Base-by-base conservation (phyloP, 2,888 invertebrate genomes). In the Saturnia japonica region DNA sequence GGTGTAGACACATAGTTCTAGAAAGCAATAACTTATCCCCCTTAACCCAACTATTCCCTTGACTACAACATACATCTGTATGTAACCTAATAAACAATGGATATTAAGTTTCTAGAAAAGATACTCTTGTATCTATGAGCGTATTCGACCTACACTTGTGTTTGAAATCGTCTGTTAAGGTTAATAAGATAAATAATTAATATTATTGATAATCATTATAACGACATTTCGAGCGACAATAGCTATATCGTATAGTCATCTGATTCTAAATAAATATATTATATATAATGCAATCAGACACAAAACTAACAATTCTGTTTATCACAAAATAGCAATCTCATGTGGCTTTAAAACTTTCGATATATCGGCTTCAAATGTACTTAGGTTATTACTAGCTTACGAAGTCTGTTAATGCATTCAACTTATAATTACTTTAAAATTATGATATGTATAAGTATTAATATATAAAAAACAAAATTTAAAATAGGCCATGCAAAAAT, bases 1-100 rank as follows among this genome's bases (percentile, higher is more conserved):
- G 92, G 89, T 81, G 85, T 86, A 90, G 89, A 89, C 89, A 90
- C 89, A 90, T 91, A 92, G 91, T 92, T 91, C 85, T 87, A 93
- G 92, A 92, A 92, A 89, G 91, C 91, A 85, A 93, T 93, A 93
- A 91, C 79, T 94, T 91, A 94, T 91, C 87, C 90, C 88, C 86
- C 87, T 89, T 90, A 90, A 91, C 91, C 91, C 88, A 89, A 91
- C 91, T 93, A 93, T 91, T 93, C 93, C 93, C 93, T 88, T 77
- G 91, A 84, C 89, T 88, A 90, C 84, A 83, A 84, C 88, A 85
- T 87, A 88, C 83, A 86, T 86, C 87, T 64, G 64, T 90, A 88
- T 87, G 88, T 91, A 89, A 86, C 86, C 82, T 76, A 72, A 70
- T 67, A 67, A 81, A 82, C 79, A 80, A 76, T 72, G 72, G 57